Percentiles rank a stretch among this genome's conserved stretches.
These are phyloP conservation scores for Panorpa germanica DNA, from an alignment of 2,888 invertebrate species.

Conservation along the genomic window DNA sequence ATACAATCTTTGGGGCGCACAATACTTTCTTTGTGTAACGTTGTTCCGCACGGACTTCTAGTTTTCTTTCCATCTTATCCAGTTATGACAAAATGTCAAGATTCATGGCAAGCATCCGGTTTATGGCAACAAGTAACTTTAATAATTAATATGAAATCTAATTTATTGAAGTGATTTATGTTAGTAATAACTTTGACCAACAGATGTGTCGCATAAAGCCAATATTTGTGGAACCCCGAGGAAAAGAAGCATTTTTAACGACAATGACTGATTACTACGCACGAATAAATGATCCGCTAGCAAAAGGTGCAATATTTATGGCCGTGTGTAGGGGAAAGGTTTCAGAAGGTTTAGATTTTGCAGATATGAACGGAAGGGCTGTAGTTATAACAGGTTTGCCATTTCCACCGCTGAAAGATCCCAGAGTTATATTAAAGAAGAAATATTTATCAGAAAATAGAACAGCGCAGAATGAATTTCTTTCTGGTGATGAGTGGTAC, in stretches of 20 bases:
- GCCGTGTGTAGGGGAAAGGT: constrained; percentile 97
- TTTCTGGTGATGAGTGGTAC: constrained; percentile 79
- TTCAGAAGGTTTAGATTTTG: constrained; percentile 95
- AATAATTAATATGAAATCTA: too few relatives aligned
- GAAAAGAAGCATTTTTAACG: constrained; percentile 61
- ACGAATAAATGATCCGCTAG: constrained; percentile 50
- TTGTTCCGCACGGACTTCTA: constrained; percentile 82
- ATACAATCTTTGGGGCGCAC: constrained; percentile 65
- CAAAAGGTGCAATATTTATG: constrained; percentile 83
- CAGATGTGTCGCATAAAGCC: constrained; percentile 34
- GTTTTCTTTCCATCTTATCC: constrained; percentile 97
- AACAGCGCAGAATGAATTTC: constrained; percentile 39
- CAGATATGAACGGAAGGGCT: constrained; percentile 85
- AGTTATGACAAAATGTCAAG: constrained; percentile 66
- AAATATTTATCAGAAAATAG: constrained; percentile 67
- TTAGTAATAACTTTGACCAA: too few relatives aligned
- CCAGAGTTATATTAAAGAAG: constrained; percentile 77
- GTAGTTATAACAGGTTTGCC: constrained; percentile 93
- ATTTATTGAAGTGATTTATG: too few relatives aligned
- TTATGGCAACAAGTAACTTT: constrained; percentile 61
- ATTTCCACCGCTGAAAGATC: constrained; percentile 86
- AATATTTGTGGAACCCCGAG: constrained; percentile 78
- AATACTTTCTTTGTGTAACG: constrained; percentile 60
- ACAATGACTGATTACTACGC: constrained; percentile 73
- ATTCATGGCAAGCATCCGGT: constrained; percentile 68